Base-by-base conservation (phyloP, 1,140 invertebrate species). In the Cecropterus lyciades region DNA sequence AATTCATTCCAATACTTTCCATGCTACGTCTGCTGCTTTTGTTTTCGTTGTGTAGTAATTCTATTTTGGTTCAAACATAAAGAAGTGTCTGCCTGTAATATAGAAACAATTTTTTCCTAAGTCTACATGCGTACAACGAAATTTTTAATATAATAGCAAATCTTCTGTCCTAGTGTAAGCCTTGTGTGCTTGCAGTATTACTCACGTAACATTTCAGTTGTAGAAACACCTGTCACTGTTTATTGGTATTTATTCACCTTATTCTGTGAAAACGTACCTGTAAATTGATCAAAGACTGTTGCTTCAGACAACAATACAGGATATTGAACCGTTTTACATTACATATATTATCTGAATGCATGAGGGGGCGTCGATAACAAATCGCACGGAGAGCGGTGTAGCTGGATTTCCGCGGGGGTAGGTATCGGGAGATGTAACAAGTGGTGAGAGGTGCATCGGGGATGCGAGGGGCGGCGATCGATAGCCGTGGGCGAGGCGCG, bases 371-470 rank as follows among this genome's bases (percentile, higher is more conserved):
- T 42, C 40, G 53, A 42, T 55, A 55, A 13, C 40, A 56, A 45
- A 57, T 45, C 20, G 55, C 20, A 0, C 10, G 24, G 14, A 42
- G 11, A 11, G 17, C 27, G 30, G 7, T 17, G 33, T 42, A 33
- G 49, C 33, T 52, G 30, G 30, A 53, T 20, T 20, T 20, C 33
- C 16, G 16, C 9, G 40, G 33, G 33, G 33, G 52, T 42, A 16
- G 52, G 14, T 55, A 20, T 42, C 20, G 56, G 43, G 71, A 84
- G 79, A 82, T 77, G 83, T 87, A 85, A 85, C 85, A 87, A 85
- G 82, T 85, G 82, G 82, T 59, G 42, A 57, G 53, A 30, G 55
- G 55, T 86, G 82, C 82, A 85, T 79, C 82, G 73, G 78, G 75
- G 72, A 77, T 79, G 77, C 73, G 73, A 72, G 51, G 53, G 52